phyloP scores from a whole-genome alignment of 2,888 invertebrate species.

The Drosophila formosana region DNA sequence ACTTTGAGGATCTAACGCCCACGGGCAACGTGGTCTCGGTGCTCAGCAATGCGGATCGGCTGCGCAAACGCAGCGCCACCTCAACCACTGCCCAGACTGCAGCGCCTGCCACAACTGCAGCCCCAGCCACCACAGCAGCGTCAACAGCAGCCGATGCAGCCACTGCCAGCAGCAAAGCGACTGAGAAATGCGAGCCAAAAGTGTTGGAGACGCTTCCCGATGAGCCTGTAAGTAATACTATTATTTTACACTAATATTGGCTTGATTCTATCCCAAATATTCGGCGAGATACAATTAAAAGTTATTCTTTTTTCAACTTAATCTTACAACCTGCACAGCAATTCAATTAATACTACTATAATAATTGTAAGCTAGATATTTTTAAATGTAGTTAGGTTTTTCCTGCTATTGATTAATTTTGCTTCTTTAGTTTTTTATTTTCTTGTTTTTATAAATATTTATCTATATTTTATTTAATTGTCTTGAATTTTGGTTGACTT shows the following conservation, averaged over 20 bases:
- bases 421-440: no score
- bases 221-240: conserved; percentile 83
- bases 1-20: conserved; percentile 75
- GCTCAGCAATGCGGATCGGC: conserved; percentile 55
- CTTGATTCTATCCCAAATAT: no score
- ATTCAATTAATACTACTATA: no score
- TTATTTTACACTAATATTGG: background rate
- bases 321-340: no score
- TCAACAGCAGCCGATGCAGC: conserved; percentile 17
- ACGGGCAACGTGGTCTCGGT: conserved; percentile 68
- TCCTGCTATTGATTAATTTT: no score
- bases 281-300: no score
- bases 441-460: no score
- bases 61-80: conserved; percentile 68
- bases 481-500: no score
- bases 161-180: conserved; percentile 42
- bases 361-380: no score
- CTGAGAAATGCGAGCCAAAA: conserved; percentile 83
- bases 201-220: conserved; percentile 84
- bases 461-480: no score
- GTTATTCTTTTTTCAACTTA: no score
- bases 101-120: conserved; percentile 28
- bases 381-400: no score
- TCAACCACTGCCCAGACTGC: conserved; percentile 39
- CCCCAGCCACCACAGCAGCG: conserved; percentile 27